Base-by-base conservation (phyloP, 1,140 invertebrate genomes). In the Drosophila subpulchrella region DNA sequence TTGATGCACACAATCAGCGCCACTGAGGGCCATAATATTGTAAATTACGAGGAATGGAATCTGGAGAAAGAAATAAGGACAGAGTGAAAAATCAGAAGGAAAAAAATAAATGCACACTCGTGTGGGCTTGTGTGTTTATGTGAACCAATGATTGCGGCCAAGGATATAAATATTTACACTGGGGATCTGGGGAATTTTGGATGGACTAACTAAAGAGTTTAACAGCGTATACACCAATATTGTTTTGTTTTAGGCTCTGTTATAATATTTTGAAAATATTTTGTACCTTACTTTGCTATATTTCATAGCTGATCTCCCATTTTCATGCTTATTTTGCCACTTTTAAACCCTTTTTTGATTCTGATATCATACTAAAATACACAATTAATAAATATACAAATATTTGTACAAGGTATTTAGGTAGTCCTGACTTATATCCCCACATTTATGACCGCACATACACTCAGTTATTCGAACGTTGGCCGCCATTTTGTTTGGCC, bases 401-500 rank as follows among this genome's bases (percentile, higher is more conserved):
- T 47, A 47, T 27, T n/a, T 27, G 27, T 2, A 48, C 13, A 59
- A 38, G 55, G 38, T 42, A 42, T 15, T 1, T 1, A 10, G 1
- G 0, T 1, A 4, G 30, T 15, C 6, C 1, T 3, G 0, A 36
- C 50, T 6, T 0, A 10, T 34, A 2, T 48, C 13, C 13, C 0
- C n/a, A n/a, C 27, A 11, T 17, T 34, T 34, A 17, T 5, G 6
- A 36, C 50, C 11, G 15, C 58, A 63, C 67, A 58, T n/a, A 24
- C 15, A 42, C 42, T 61, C 42, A 38, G 32, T 54, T 39, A 61
- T 30, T 56, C 50, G 70, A 47, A 62, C 48, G 42, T 50, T 57
- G 48, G 67, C 60, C 84, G 84, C 84, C 84, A 88, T 89, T 89
- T 89, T 80, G 84, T 89, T 70, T 78, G 79, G 73, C 83, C 80